phyloP scores from a whole-genome alignment of 1,140 invertebrate genomes.

The Thaumetopoea pityocampa region DNA sequence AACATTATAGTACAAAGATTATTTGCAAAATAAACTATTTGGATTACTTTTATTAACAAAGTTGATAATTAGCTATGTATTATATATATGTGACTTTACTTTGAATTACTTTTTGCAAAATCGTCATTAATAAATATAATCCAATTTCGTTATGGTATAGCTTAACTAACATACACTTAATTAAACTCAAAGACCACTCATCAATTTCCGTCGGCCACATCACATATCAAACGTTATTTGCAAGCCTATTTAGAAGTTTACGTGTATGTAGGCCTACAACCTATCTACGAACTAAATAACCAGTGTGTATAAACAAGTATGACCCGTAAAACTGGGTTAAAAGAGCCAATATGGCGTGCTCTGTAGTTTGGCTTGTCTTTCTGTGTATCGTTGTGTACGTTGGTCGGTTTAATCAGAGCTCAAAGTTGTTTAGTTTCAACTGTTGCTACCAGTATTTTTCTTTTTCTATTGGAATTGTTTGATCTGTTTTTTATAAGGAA shows the following conservation, averaged over 20 bases:
- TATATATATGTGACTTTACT: too few relatives aligned
- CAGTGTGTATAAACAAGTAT: constrained; percentile 7
- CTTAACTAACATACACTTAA: constrained; percentile 9
- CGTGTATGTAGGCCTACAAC: constrained; percentile 5
- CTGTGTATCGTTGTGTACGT: constrained; percentile 1
- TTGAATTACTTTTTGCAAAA: too few relatives aligned
- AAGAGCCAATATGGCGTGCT: constrained; percentile 3
- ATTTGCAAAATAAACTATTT: too few relatives aligned
- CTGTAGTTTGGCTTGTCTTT: constrained; percentile 2
- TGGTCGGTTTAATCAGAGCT: constrained; percentile 15
- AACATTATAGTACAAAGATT: too few relatives aligned
- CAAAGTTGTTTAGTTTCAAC: constrained; percentile 12
- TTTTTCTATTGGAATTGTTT: constrained; percentile 4
- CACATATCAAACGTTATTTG: constrained; percentile 8
- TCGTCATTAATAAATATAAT: too few relatives aligned
- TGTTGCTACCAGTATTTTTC: constrained; percentile 6
- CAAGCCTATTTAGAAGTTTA: constrained; percentile 16
- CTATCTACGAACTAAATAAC: too few relatives aligned
- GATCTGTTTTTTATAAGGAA: too few relatives aligned
- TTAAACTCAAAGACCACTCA: constrained; percentile 16
- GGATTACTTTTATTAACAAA: too few relatives aligned
- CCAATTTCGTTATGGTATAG: too few relatives aligned
- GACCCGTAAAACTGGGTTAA: not conserved
- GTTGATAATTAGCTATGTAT: too few relatives aligned
- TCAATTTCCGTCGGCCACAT: constrained; percentile 6